These are phyloP conservation scores for Steromphala cineraria DNA, from an alignment of 2,888 invertebrate genomes.

Conservation along the genomic window DNA sequence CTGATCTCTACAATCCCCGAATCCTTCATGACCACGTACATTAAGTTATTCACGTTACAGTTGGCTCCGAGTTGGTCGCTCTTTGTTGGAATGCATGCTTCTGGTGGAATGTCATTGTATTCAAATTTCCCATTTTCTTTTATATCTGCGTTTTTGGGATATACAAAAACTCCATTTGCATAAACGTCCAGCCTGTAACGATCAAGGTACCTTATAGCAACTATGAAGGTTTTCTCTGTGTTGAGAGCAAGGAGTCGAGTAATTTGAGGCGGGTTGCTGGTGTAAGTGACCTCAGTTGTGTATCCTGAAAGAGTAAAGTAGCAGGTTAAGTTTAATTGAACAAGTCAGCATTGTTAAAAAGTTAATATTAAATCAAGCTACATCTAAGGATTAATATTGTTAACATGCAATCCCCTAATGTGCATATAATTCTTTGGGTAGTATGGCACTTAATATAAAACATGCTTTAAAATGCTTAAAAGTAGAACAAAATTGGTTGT, in stretches of 20 bases:
- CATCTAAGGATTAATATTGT: too few relatives aligned
- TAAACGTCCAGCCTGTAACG: slow-evolving; percentile 50
- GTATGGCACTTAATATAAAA: too few relatives aligned
- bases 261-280: slow-evolving; percentile 61
- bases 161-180: slow-evolving; percentile 43
- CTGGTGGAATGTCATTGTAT: neutral
- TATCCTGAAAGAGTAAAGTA: slow-evolving; percentile 43
- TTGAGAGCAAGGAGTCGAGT: slow-evolving; percentile 60
- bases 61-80: neutral
- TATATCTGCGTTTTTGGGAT: slow-evolving; percentile 51
- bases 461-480: too few relatives aligned
- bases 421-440: too few relatives aligned
- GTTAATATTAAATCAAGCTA: too few relatives aligned
- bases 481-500: too few relatives aligned
- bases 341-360: too few relatives aligned
- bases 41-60: neutral
- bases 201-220: slow-evolving; percentile 56
- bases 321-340: neutral
- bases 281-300: slow-evolving; percentile 55
- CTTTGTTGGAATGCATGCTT: neutral
- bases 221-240: slow-evolving; percentile 42
- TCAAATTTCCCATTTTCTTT: slow-evolving; percentile 6
- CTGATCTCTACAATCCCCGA: neutral
- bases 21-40: slow-evolving; percentile 5
- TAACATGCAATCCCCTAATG: too few relatives aligned